Base-by-base conservation (phyloP, 1,140 invertebrate genomes). In the Leptopilina boulardi region DNA sequence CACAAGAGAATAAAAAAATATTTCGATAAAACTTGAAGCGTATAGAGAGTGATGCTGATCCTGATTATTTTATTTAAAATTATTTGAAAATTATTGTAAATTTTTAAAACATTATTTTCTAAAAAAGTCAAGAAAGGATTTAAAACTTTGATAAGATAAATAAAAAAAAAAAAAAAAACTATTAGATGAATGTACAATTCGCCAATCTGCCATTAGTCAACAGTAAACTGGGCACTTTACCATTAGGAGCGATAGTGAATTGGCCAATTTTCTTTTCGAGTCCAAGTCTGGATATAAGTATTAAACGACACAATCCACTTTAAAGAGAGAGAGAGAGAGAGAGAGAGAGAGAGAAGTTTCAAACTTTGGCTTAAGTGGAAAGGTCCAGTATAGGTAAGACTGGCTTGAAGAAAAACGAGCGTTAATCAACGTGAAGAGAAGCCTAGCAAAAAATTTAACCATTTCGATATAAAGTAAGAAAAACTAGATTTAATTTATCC, bases 251-350 rank as follows among this genome's bases (percentile, higher is more conserved):
- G 59, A 66, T 66, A 66, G 59, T 66, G 59, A 66, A 66, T 66
- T 66, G 59, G 59, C 13, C 59, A 66, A 66, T 66, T 66, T 66
- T 66, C 59, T 66, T 66, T 66, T 66, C 59, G 26, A 26, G 59
- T 34, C 59, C 59, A 66, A 66, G 59, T 66, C 59, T 66, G 59
- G 59, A 66, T 66, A n/a, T n/a, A 66, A 66, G 59, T 66, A 66
- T 66, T 66, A 66, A 66, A 66, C 26, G 59, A 66, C 59, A 66
- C 59, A 23, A 66, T 23, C 59, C 23, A 66, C 59, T 66, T 66
- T 30, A 30, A 11, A 30, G 23, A 30, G 26, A 30, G 56, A 15
- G 56, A 59, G 21, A 59, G 13, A 44, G 42, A 59, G 54, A 23
- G 19, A 59, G 54, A 23, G 19, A 59, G 21, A 26, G 56, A 26